phyloP scores from a whole-genome alignment of 2,888 invertebrate genomes.

The Erpobdella octoculata region DNA sequence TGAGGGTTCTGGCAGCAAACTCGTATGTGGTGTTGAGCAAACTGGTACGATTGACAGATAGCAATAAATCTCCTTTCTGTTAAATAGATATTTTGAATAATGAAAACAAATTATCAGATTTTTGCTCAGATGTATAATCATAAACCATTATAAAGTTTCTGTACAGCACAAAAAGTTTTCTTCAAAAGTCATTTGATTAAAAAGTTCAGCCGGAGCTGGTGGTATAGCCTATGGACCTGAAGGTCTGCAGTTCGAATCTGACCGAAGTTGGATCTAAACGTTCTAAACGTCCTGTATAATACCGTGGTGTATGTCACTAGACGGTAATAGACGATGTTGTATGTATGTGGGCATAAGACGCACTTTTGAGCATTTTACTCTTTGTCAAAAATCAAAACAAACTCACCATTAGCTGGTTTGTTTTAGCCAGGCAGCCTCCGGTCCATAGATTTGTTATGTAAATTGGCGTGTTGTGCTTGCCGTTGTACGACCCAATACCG shows the following conservation, averaged over 20 bases:
- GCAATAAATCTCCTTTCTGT: slow-evolving; percentile 54
- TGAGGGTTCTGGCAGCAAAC: slow-evolving; percentile 53
- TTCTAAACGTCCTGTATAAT: too few species aligned
- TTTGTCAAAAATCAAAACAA: not conserved
- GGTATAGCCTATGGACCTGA: too few species aligned
- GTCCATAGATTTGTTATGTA: slow-evolving; percentile 55
- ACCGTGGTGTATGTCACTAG: not conserved
- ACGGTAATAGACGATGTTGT: not conserved
- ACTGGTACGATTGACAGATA: slow-evolving; percentile 52
- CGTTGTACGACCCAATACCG: slow-evolving; percentile 52
- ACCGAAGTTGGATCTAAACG: too few species aligned
- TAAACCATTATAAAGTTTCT: too few species aligned
- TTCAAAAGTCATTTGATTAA: too few species aligned
- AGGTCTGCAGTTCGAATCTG: too few species aligned
- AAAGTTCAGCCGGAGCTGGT: too few species aligned
- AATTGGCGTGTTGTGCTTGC: slow-evolving; percentile 54
- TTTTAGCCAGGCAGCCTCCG: slow-evolving; percentile 52
- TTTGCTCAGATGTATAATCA: too few species aligned
- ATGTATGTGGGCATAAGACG: not conserved
- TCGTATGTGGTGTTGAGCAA: slow-evolving; percentile 53
- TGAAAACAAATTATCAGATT: too few species aligned
- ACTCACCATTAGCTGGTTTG: slow-evolving; percentile 50
- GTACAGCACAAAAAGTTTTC: too few species aligned
- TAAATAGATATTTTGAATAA: slow-evolving; percentile 25
- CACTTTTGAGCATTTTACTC: not conserved